phyloP scores from a whole-genome alignment of 2,113 vertebrate species.

The Herpailurus yagouaroundi region DNA sequence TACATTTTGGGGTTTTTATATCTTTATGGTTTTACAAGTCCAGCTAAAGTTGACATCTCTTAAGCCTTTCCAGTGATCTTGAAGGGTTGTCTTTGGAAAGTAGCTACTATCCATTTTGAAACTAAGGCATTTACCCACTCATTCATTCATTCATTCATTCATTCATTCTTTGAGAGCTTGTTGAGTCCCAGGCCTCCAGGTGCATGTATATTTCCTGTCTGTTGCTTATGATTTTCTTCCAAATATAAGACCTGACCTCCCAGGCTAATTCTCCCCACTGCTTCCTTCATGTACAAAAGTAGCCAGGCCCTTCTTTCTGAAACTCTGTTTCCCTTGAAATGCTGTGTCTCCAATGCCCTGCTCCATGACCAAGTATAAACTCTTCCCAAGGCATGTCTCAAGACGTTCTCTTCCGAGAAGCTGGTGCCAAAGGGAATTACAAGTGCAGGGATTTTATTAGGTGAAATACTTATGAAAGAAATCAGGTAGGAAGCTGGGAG shows the following conservation, averaged over 20 bases:
- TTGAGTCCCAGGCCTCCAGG: background rate
- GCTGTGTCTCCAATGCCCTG: background rate
- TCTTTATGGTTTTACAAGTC: background rate
- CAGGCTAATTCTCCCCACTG: background rate
- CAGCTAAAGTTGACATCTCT: background rate
- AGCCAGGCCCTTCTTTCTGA: background rate
- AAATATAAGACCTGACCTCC: background rate
- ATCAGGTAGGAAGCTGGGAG: background rate
- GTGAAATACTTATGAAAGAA: background rate
- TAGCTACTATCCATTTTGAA: background rate
- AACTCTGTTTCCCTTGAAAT: background rate
- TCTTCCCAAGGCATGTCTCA: background rate
- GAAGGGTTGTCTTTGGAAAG: background rate
- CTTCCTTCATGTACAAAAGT: background rate
- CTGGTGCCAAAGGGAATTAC: background rate
- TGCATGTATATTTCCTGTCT: background rate
- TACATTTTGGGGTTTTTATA: background rate
- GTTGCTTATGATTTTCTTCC: background rate
- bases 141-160: background rate
- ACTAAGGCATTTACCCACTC: background rate
- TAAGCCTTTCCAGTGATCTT: background rate
- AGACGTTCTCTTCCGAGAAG: background rate
- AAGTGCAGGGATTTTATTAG: background rate
- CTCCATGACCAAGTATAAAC: background rate
- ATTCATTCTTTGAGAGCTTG: background rate